Base-by-base conservation (phyloP, 1,140 invertebrate genomes). In the Eupristina koningsbergeri region DNA sequence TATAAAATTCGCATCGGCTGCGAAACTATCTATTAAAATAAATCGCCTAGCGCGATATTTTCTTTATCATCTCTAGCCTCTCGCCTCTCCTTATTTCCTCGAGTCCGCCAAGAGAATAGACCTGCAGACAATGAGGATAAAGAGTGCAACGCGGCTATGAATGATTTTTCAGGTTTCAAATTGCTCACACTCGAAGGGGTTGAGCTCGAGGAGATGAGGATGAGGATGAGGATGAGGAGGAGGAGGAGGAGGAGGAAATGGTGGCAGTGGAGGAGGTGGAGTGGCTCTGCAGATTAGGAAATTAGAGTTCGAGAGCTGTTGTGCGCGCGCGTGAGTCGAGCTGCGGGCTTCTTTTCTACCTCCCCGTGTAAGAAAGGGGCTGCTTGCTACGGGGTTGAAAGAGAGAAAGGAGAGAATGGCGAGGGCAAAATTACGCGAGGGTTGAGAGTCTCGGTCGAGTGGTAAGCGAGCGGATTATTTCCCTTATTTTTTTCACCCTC, bases 101-200 rank as follows among this genome's bases (percentile, higher is more conserved):
- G 45, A n/a, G 22, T 41, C 19, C 26, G 45, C 29, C 39, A 39
- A 31, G 31, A 81, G 50, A 81, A 58, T 71, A n/a, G 76, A 19
- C 50, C 22, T 19, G 3, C 13, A 61, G 50, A 41, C 41, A 41
- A n/a, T 8, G 71, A 34, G 80, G 47, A 58, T 58, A 74, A 45
- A 41, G 74, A 77, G 67, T 34, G 39, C 26, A 45, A n/a, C 34
- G 13, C 11, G 58, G 64, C 75, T 73, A 83, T 78, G 47, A 79
- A 71, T 36, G 79, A 77, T 69, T 84, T 84, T 80, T 80, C 83
- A 84, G 83, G 77, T 80, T 84, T 84, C 83, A 71, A 79, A 74
- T 75, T 84, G 77, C 83, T 45, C 6, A n/a, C 29, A 26, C 53
- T 39, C 36, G 8, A 73, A 71, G 39, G 61, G 73, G 61, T 76